A percentile compares a stretch with the other conserved stretches of the same genome.
phyloP scores from a whole-genome alignment of 2,113 vertebrate species.

The Odocoileus virginianus region DNA sequence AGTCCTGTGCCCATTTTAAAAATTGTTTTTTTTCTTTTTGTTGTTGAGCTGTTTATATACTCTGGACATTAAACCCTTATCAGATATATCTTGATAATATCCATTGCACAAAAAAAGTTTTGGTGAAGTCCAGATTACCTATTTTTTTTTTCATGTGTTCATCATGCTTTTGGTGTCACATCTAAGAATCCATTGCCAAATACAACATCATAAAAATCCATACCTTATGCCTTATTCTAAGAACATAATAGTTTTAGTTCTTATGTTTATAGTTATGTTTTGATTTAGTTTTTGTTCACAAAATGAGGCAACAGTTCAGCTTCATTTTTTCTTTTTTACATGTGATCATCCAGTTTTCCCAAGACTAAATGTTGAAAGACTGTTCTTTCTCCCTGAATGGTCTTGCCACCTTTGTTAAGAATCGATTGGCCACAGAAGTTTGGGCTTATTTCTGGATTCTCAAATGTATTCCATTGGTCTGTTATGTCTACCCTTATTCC shows the following conservation, averaged over 20 bases:
- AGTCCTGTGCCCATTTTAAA: not conserved
- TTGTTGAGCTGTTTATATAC: not conserved
- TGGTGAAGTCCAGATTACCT: not conserved
- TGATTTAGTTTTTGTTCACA: not conserved
- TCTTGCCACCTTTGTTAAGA: slow-evolving; percentile 4
- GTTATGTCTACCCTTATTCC: not conserved
- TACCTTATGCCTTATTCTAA: not conserved
- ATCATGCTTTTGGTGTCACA: not conserved
- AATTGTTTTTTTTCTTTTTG: not conserved
- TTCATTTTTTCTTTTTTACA: not conserved
- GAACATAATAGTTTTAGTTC: not conserved
- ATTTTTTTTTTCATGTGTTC: not conserved
- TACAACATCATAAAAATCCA: not conserved
- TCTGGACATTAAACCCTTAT: not conserved
- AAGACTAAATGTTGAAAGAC: not conserved
- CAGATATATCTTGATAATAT: not conserved
- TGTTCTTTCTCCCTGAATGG: not conserved
- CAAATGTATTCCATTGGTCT: not conserved
- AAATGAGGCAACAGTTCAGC: not conserved
- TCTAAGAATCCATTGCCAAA: not conserved
- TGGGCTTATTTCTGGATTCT: not conserved
- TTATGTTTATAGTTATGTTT: not conserved
- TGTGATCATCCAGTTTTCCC: not conserved
- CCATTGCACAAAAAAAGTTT: not conserved
- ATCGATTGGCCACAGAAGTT: not conserved